Evolutionary conservation across 2,113 vertebrate genomes (phyloP).

Genomic region (Pseudopipra pipra): DNA sequence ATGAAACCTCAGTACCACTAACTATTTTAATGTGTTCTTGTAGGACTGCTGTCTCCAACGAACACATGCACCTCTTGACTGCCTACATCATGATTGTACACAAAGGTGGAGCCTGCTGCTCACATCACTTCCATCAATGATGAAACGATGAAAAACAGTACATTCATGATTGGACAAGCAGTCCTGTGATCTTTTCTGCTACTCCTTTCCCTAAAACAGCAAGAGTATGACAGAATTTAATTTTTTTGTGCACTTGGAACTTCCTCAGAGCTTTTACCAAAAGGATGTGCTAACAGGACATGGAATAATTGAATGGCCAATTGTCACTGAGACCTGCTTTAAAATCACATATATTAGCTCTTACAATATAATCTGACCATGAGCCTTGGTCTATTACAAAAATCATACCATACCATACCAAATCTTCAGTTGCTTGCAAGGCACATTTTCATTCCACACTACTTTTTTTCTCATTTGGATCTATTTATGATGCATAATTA

Average conservation of each 20-base stretch:
- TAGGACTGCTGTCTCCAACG: background rate
- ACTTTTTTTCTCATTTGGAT: background rate
- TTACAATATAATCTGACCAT: background rate
- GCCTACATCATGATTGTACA: background rate
- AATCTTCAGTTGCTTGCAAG: background rate
- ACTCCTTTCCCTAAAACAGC: background rate
- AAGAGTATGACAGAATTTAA: background rate
- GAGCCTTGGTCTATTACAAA: background rate
- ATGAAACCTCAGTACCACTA: background rate
- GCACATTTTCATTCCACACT: background rate
- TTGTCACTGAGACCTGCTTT: background rate
- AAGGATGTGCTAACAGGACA: background rate
- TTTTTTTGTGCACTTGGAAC: background rate
- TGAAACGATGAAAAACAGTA: background rate
- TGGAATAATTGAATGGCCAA: background rate
- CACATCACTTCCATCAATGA: background rate
- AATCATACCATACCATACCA: background rate
- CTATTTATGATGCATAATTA: background rate
- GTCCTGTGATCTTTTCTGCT: background rate
- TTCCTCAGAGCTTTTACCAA: background rate
- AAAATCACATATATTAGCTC: background rate
- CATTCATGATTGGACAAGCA: background rate
- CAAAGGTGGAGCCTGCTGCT: background rate
- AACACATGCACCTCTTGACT: background rate
- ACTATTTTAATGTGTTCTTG: background rate